These are phyloP conservation scores for Pseudobourletiella spinata DNA, from an alignment of 1,140 invertebrate species.

Conservation along the genomic window DNA sequence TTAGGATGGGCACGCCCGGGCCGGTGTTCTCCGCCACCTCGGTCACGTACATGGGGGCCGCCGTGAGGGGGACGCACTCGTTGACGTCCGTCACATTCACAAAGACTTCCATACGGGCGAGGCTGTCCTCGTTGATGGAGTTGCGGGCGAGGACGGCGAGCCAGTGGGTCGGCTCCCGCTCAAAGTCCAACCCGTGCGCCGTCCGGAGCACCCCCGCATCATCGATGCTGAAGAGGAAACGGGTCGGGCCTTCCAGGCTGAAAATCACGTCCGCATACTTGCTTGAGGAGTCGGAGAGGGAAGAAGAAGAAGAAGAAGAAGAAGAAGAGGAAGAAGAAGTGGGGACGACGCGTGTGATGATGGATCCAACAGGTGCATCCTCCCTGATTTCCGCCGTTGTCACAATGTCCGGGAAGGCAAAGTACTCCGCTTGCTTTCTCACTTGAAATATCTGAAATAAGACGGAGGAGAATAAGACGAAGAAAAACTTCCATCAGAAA, in stretches of 20 bases:
- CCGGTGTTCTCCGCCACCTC: slow-evolving; percentile 47
- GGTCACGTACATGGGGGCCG: slow-evolving; percentile 47
- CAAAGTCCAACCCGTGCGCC: slow-evolving; percentile 23
- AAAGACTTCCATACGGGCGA: slow-evolving; percentile 42
- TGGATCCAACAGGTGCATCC: slow-evolving; percentile 26
- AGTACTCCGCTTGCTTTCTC: slow-evolving; percentile 5
- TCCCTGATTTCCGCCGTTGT: slow-evolving; percentile 25
- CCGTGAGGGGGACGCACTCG: slow-evolving; percentile 49
- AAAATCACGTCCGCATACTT: slow-evolving; percentile 16
- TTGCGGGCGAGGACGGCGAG: slow-evolving; percentile 30
- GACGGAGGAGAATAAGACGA: background rate
- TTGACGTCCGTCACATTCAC: slow-evolving; percentile 49
- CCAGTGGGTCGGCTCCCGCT: slow-evolving; percentile 27
- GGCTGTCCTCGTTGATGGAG: slow-evolving; percentile 9
- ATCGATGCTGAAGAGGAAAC: slow-evolving; percentile 30
- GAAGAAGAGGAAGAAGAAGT: too few species aligned
- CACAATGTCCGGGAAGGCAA: slow-evolving; percentile 31
- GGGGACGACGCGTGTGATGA: slow-evolving; percentile 17
- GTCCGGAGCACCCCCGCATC: slow-evolving; percentile 23
- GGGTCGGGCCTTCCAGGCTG: slow-evolving; percentile 23
- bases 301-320: too few species aligned
- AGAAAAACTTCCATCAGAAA: slow-evolving; percentile 4
- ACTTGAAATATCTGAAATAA: slow-evolving; percentile 28
- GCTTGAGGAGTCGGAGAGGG: slow-evolving; percentile 2
- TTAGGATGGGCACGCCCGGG: slow-evolving; percentile 44